These are phyloP conservation scores for Lepisosteus osseus DNA, from an alignment of 2,113 vertebrate genomes.

Conservation along the genomic window DNA sequence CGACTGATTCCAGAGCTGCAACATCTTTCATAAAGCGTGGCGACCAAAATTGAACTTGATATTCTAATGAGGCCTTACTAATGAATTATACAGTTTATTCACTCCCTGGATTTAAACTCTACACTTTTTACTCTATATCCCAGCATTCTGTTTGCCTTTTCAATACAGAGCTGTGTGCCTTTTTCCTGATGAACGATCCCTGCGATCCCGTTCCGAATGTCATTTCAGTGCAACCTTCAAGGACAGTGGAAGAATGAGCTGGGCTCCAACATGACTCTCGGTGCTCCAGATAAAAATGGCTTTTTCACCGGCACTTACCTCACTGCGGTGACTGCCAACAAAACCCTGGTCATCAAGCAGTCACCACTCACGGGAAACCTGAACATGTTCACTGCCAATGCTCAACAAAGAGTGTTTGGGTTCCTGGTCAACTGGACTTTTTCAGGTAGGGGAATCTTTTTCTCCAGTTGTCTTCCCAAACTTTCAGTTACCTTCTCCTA, in stretches of 20 bases:
- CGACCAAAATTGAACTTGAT: too few species aligned
- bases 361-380: background rate
- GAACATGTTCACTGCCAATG: background rate
- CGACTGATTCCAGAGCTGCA: too few species aligned
- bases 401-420: background rate
- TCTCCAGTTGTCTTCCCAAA: background rate
- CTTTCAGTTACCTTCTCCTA: background rate
- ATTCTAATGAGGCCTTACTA: too few species aligned
- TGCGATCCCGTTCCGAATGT: background rate
- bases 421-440: background rate
- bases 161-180: too few species aligned
- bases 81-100: too few species aligned
- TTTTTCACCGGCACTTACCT: background rate
- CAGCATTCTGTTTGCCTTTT: too few species aligned
- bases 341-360: background rate
- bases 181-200: too few species aligned
- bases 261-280: background rate
- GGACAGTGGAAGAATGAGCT: background rate
- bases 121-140: too few species aligned
- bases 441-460: background rate
- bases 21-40: too few species aligned
- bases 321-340: background rate
- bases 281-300: background rate
- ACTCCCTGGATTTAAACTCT: too few species aligned
- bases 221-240: background rate